phyloP scores from a whole-genome alignment of 2,888 invertebrate species.

The Caenorhabditis zanzibari region DNA sequence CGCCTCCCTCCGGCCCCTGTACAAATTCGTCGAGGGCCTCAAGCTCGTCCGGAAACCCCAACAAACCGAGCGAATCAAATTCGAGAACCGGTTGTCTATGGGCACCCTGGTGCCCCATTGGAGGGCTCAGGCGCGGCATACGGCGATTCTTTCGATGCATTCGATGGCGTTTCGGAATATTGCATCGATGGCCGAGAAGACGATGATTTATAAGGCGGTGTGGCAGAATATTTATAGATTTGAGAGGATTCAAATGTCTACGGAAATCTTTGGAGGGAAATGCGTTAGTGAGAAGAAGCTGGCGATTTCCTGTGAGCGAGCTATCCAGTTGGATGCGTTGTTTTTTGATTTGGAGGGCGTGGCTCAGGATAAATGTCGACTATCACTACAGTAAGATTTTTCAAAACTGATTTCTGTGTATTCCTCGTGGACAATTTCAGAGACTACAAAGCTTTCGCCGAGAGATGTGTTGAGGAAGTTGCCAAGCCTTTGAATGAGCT shows the following conservation, averaged over 20 bases:
- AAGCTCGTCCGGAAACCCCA: constrained; percentile 21
- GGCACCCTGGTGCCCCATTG: constrained; percentile 51
- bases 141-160: constrained; percentile 48
- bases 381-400: constrained; percentile 47
- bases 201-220: constrained; percentile 38
- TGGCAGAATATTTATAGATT: constrained; percentile 59
- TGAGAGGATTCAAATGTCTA: constrained; percentile 60
- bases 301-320: constrained; percentile 45
- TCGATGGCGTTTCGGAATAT: constrained; percentile 44
- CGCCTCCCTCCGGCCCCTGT: constrained; percentile 9
- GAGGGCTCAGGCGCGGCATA: constrained; percentile 36
- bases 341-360: constrained; percentile 61
- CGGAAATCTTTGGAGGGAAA: constrained; percentile 44
- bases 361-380: constrained; percentile 21
- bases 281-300: constrained; percentile 58
- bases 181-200: constrained; percentile 16
- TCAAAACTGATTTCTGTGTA: too few relatives aligned
- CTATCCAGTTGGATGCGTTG: constrained; percentile 53
- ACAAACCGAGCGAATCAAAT: constrained; percentile 14
- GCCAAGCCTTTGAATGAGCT: constrained; percentile 51
- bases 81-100: constrained; percentile 41
- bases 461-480: constrained; percentile 53
- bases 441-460: constrained; percentile 58
- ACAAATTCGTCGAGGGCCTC: constrained; percentile 37
- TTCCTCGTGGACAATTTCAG: constrained; percentile 14